Conservation (phyloP, 2,113 vertebrate species). For the Cebidichthys violaceus region DNA sequence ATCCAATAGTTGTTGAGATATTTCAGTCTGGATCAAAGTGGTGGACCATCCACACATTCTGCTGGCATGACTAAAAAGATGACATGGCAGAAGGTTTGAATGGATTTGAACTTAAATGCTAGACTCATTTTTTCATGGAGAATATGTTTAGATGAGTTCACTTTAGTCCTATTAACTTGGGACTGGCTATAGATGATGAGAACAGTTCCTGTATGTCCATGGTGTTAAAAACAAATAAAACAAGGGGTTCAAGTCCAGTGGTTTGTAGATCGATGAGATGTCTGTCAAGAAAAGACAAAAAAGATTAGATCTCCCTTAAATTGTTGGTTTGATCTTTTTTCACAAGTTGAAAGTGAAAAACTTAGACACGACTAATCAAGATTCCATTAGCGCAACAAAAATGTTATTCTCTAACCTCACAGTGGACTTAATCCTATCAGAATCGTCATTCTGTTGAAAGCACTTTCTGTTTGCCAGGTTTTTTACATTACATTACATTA, state of each 20-base stretch:
- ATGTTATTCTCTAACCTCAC: neutral
- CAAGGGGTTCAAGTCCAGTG: neutral
- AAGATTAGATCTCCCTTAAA: neutral
- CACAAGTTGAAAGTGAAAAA: slow-evolving; percentile 11
- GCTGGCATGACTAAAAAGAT: neutral
- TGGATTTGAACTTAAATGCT: neutral
- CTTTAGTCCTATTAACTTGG: neutral
- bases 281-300: neutral
- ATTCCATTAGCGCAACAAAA: neutral
- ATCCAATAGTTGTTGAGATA: neutral
- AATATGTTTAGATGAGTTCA: neutral
- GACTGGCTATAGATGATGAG: neutral
- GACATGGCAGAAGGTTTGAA: neutral
- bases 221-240: neutral
- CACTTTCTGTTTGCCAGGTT: neutral
- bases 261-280: neutral
- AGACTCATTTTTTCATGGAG: neutral
- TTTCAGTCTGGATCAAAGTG: neutral
- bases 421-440: neutral
- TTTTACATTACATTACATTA: too few relatives aligned
- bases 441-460: neutral
- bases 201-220: neutral
- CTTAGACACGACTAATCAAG: neutral
- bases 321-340: slow-evolving; percentile 2
- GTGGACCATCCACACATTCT: neutral